Percentiles rank a stretch among this genome's conserved stretches.
phyloP scores from a whole-genome alignment of 2,797 vertebrate genomes.

The Leuciscus waleckii region DNA sequence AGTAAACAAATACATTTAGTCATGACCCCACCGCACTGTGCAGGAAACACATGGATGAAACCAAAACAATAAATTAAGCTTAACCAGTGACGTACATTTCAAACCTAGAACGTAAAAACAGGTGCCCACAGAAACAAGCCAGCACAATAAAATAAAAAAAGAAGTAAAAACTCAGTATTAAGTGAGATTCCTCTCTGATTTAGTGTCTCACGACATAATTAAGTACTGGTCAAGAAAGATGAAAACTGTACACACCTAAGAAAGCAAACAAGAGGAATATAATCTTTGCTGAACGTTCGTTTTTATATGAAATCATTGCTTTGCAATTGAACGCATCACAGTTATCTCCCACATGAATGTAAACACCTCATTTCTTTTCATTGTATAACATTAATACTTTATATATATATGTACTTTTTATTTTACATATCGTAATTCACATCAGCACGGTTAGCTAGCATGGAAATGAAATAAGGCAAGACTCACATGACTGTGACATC shows the following conservation, averaged over 20 bases:
- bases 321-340: conserved; percentile 86
- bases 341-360: conserved; percentile 92
- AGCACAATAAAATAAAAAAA: conserved; percentile 87
- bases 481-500: conserved; percentile 86
- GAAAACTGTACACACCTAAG: conserved; percentile 85
- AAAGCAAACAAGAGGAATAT: conserved; percentile 85
- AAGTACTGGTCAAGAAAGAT: conserved; percentile 84
- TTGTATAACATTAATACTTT: conserved; percentile 92
- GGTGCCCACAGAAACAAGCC: conserved; percentile 68
- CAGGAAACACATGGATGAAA: conserved; percentile 90
- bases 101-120: conserved; percentile 86
- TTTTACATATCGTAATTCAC: conserved; percentile 81
- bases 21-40: conserved; percentile 87
- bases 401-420: conserved; percentile 73
- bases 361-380: conserved; percentile 89
- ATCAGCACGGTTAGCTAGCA: conserved; percentile 90
- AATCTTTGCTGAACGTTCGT: conserved; percentile 63
- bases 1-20: conserved; percentile 95
- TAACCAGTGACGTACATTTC: conserved; percentile 95
- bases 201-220: conserved; percentile 99
- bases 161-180: conserved; percentile 82
- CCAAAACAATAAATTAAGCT: conserved; percentile 97
- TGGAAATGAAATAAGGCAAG: conserved; percentile 94
- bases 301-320: conserved; percentile 87
- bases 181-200: conserved; percentile 91